Conservation (phyloP, 2,797 vertebrate species). For the Acipenser oxyrinchus region DNA sequence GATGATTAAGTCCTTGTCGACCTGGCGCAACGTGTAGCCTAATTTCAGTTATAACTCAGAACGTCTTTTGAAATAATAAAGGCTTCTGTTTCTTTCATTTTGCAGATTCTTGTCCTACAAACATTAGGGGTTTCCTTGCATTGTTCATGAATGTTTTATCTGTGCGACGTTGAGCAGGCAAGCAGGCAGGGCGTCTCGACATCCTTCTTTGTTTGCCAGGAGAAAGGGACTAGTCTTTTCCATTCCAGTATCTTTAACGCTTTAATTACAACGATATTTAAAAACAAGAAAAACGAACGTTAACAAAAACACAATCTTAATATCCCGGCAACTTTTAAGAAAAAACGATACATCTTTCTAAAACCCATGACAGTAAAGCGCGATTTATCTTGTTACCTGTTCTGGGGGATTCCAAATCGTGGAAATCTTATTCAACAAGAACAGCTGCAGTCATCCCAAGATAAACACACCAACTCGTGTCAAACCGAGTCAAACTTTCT, state of each 20-base stretch:
- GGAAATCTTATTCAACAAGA: constrained; percentile 25
- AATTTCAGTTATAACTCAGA: not conserved
- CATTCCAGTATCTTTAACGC: too few relatives aligned
- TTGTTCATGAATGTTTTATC: constrained; percentile 33
- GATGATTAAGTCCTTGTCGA: too few relatives aligned
- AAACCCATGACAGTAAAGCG: constrained; percentile 24
- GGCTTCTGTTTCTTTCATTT: constrained; percentile 24
- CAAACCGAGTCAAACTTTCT: constrained; percentile 25
- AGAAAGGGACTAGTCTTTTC: constrained; percentile 8
- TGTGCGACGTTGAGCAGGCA: constrained; percentile 30
- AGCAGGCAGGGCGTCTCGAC: constrained; percentile 26
- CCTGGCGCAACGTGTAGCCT: too few relatives aligned
- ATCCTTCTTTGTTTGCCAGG: constrained; percentile 50
- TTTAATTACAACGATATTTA: too few relatives aligned
- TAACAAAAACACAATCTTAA: too few relatives aligned
- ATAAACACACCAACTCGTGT: constrained; percentile 31
- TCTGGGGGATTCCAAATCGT: constrained; percentile 29
- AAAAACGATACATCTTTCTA: constrained; percentile 7
- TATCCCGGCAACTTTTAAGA: not conserved
- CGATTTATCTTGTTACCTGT: constrained; percentile 39
- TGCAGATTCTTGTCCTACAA: constrained; percentile 28
- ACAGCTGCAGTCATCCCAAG: constrained; percentile 37
- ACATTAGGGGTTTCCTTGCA: constrained; percentile 35
- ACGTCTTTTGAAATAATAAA: constrained; percentile 20
- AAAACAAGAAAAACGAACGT: too few relatives aligned